Evolutionary conservation across 1,140 invertebrate genomes (phyloP).

Genomic region (Temnothorax nylanderi): DNA sequence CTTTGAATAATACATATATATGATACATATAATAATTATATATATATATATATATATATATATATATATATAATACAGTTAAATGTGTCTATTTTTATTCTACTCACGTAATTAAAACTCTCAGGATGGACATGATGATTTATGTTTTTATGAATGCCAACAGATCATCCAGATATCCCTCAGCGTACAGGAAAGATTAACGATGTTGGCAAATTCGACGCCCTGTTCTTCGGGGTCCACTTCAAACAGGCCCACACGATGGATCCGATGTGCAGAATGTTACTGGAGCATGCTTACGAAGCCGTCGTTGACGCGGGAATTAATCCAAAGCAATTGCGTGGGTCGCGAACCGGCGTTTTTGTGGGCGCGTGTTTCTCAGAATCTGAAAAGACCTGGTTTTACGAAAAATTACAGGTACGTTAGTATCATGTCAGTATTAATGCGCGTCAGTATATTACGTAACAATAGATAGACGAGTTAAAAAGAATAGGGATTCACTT

Average conservation of each 20-base stretch:
- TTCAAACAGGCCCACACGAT: constrained; percentile 94
- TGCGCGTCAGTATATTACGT: background rate
- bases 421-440: background rate
- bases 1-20: too few relatives aligned
- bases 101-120: too few relatives aligned
- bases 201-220: constrained; percentile 93
- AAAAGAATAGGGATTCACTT: background rate
- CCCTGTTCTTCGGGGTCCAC: constrained; percentile 93
- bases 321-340: constrained; percentile 86
- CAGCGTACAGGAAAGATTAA: constrained; percentile 92
- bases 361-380: constrained; percentile 93
- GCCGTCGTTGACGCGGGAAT: constrained; percentile 95
- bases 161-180: constrained; percentile 89
- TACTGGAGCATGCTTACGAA: constrained; percentile 94
- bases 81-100: too few relatives aligned
- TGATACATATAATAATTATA: too few relatives aligned
- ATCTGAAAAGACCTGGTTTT: constrained; percentile 90
- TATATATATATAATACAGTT: too few relatives aligned
- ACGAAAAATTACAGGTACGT: constrained; percentile 87
- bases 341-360: constrained; percentile 93
- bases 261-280: constrained; percentile 95
- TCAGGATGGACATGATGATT: background rate
- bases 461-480: background rate
- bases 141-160: constrained; percentile 14
- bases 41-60: too few relatives aligned